phyloP scores from a whole-genome alignment of 23 tunicate species.

The Trididemnum clinides region DNA sequence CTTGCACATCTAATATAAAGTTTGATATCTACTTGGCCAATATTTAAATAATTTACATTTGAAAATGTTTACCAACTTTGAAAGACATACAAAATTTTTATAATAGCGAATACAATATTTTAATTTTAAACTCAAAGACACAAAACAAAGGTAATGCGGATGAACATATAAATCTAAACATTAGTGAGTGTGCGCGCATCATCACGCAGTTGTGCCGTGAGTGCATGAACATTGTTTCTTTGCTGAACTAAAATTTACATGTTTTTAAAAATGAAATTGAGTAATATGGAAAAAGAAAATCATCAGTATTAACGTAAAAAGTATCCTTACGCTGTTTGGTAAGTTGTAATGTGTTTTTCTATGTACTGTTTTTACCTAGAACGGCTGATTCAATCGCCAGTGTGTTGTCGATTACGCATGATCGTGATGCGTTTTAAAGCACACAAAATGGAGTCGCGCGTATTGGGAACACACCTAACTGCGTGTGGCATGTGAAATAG shows the following conservation, averaged over 20 bases:
- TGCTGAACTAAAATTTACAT: neutral
- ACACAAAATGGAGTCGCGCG: conserved; percentile 34
- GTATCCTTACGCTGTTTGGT: no score
- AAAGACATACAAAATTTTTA: no score
- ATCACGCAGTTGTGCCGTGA: neutral
- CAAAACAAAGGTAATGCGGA: no score
- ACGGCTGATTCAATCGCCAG: neutral
- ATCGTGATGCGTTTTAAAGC: conserved; percentile 13
- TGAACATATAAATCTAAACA: neutral
- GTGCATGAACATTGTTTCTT: neutral
- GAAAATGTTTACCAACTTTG: no score
- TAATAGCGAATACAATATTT: no score
- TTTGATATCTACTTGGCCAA: no score
- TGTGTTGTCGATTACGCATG: conserved; percentile 8
- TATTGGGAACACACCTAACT: conserved; percentile 18
- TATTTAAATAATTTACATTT: no score
- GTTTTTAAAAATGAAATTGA: neutral
- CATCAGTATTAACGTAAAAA: no score
- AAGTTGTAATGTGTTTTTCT: no score
- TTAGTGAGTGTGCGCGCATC: conserved; percentile 10
- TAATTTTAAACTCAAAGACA: no score
- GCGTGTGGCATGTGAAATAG: neutral
- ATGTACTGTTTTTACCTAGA: no score
- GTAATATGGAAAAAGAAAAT: neutral
- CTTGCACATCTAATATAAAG: no score